These are phyloP conservation scores for Corvus moneduloides DNA, from an alignment of 2,113 vertebrate genomes.

Conservation along the genomic window DNA sequence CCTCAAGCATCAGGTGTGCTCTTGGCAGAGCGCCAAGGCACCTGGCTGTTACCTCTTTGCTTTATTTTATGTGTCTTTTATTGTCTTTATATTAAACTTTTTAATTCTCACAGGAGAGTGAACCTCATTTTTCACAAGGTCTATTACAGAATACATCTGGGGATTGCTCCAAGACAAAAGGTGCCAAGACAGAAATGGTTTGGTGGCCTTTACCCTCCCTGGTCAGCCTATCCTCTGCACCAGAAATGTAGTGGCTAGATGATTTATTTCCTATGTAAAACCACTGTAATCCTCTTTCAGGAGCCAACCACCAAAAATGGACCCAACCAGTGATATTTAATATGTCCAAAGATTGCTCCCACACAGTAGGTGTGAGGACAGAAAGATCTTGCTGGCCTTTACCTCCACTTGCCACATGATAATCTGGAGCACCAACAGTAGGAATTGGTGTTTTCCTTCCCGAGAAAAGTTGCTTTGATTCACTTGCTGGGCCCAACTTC, in stretches of 20 bases:
- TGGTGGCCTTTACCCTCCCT: not conserved
- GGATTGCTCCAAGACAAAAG: not conserved
- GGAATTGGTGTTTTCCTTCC: not conserved
- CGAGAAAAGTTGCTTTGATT: not conserved
- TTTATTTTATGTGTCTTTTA: too few species aligned
- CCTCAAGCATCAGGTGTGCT: too few species aligned
- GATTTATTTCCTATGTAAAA: not conserved
- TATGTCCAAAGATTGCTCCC: not conserved
- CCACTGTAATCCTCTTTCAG: not conserved
- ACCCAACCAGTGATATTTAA: not conserved
- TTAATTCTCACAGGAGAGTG: too few species aligned
- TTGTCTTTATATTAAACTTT: too few species aligned
- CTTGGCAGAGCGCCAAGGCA: too few species aligned
- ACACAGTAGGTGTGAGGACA: too few species aligned
- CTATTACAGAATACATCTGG: not conserved
- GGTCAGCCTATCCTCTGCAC: not conserved
- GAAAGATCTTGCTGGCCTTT: not conserved
- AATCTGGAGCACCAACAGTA: not conserved
- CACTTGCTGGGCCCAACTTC: not conserved
- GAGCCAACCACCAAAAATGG: not conserved
- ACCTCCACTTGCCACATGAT: not conserved
- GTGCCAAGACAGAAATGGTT: not conserved
- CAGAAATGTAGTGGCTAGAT: not conserved
- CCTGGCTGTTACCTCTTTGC: too few species aligned
- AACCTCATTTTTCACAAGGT: not conserved